phyloP scores from a whole-genome alignment of 2,797 vertebrate species.

The Pseudochirops cupreus region DNA sequence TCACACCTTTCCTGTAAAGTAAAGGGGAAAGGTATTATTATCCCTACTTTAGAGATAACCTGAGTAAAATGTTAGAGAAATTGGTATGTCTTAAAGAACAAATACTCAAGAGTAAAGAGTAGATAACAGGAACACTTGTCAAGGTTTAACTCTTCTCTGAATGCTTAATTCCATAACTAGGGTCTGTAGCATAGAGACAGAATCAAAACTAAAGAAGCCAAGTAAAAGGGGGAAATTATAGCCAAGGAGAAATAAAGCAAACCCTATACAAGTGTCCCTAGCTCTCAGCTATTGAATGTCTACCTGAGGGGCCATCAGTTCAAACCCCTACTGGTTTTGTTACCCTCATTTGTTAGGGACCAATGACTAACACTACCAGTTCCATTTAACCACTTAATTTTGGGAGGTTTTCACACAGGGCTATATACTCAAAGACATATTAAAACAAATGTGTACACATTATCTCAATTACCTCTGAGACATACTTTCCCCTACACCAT shows the following conservation, averaged over 20 bases:
- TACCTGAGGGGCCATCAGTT: not conserved
- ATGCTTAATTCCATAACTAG: not conserved
- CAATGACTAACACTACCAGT: not conserved
- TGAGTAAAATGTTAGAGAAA: not conserved
- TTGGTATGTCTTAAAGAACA: not conserved
- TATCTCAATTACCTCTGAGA: not conserved
- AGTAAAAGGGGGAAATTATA: not conserved
- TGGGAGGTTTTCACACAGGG: not conserved
- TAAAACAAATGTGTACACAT: not conserved
- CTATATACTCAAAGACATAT: not conserved
- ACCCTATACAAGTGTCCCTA: not conserved
- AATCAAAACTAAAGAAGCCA: not conserved
- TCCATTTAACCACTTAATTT: not conserved
- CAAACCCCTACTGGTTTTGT: not conserved
- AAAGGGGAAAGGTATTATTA: not conserved
- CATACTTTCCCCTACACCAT: not conserved
- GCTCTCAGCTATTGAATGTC: not conserved
- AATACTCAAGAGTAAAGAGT: not conserved
- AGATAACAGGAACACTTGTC: not conserved
- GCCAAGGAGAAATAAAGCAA: not conserved
- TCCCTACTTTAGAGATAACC: no score
- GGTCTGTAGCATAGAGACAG: not conserved
- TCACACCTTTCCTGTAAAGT: not conserved
- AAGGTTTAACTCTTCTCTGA: not conserved
- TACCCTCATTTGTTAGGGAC: not conserved